phyloP scores from a whole-genome alignment of 2,888 invertebrate genomes.

The Scaptomyza flava region DNA sequence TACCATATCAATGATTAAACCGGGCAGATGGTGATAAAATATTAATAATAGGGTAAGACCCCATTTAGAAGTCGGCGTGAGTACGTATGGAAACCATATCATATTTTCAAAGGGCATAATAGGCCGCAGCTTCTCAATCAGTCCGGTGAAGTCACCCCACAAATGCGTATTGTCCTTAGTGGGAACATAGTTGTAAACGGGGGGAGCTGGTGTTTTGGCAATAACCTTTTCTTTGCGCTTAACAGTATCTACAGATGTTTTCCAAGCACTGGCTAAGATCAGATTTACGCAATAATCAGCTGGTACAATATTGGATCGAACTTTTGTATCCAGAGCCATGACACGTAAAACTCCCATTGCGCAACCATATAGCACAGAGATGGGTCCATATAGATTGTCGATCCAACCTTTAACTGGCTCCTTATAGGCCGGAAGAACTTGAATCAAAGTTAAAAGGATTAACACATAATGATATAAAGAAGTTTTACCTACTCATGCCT shows the following conservation, averaged over 20 bases:
- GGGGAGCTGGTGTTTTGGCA: neutral
- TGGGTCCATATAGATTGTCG: slow-evolving; percentile 18
- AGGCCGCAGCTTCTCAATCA: neutral
- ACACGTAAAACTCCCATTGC: neutral
- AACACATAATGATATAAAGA: neutral
- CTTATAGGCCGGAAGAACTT: neutral
- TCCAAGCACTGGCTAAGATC: neutral
- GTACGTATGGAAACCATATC: neutral
- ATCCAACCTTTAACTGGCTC: slow-evolving; percentile 14
- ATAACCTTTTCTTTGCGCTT: neutral
- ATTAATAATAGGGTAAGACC: neutral
- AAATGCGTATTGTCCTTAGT: neutral
- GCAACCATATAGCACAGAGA: neutral
- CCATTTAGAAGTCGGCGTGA: neutral
- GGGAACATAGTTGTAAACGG: neutral
- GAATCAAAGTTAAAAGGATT: neutral
- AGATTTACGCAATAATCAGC: neutral
- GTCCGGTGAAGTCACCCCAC: neutral
- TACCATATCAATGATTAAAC: neutral
- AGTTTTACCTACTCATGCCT: neutral
- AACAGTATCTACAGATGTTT: neutral
- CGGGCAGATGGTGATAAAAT: neutral
- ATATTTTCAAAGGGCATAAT: neutral
- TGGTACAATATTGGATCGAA: neutral
- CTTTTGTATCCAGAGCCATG: too few relatives aligned